Evolutionary conservation across 2,113 vertebrate species (phyloP).

Genomic region (Phalacrocorax carbo): DNA sequence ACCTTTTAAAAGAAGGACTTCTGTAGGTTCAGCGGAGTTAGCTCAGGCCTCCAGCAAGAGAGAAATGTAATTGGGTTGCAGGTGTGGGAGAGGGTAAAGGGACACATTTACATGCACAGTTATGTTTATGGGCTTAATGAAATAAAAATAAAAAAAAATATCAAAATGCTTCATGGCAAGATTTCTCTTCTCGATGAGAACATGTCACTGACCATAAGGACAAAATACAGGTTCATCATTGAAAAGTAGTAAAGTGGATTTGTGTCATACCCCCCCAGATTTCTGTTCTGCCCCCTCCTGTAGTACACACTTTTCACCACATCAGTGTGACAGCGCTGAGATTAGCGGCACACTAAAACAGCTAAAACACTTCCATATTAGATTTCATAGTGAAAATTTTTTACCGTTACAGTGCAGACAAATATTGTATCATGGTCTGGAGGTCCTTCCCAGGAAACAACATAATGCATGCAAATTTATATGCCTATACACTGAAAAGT

Average conservation of each 20-base stretch:
- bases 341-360: neutral
- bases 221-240: neutral
- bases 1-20: neutral
- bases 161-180: neutral
- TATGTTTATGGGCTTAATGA: neutral
- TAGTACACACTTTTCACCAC: neutral
- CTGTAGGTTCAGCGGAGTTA: neutral
- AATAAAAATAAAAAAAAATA: neutral
- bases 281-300: neutral
- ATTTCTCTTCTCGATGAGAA: neutral
- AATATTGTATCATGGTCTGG: neutral
- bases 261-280: neutral
- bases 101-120: neutral
- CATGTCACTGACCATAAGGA: neutral
- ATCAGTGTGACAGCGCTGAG: neutral
- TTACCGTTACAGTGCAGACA: neutral
- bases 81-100: neutral
- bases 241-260: neutral
- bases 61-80: neutral
- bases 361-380: neutral
- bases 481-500: neutral
- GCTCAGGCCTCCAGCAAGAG: neutral
- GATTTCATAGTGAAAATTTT: neutral
- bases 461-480: neutral
- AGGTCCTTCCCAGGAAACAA: neutral